phyloP scores from a whole-genome alignment of 2,888 invertebrate species.

The Gnatocerus cornutus region DNA sequence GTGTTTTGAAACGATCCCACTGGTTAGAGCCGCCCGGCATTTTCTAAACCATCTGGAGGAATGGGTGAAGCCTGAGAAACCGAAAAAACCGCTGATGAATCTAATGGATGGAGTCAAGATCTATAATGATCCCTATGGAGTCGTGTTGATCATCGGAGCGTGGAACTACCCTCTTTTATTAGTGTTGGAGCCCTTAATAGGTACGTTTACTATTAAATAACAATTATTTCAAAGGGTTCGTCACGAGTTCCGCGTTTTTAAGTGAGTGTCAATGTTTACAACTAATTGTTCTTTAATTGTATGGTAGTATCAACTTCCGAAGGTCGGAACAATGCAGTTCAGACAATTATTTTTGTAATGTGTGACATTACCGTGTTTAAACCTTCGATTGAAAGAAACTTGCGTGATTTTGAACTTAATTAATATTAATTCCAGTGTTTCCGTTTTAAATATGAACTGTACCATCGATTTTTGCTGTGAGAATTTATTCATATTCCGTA shows the following conservation, averaged over 20 bases:
- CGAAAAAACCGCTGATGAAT: slow-evolving; percentile 80
- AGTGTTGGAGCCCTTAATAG: slow-evolving; percentile 79
- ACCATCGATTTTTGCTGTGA: background rate
- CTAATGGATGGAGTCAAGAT: slow-evolving; percentile 82
- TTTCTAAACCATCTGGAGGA: slow-evolving; percentile 82
- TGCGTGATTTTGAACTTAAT: slow-evolving; percentile 1
- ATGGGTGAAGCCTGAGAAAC: slow-evolving; percentile 85
- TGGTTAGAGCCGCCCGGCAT: slow-evolving; percentile 82
- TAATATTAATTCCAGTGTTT: background rate
- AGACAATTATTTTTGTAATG: too few relatives aligned
- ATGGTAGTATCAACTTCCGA: too few relatives aligned
- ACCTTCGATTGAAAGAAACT: background rate
- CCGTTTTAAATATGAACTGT: background rate
- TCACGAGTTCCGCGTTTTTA: background rate
- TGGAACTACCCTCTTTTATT: slow-evolving; percentile 98
- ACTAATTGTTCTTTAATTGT: too few relatives aligned
- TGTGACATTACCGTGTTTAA: background rate
- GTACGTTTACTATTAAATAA: slow-evolving; percentile 19
- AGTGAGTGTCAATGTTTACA: too few relatives aligned
- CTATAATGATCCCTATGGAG: slow-evolving; percentile 93
- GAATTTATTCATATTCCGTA: slow-evolving; percentile 10
- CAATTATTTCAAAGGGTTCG: too few relatives aligned
- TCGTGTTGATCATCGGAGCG: slow-evolving; percentile 90
- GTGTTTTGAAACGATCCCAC: slow-evolving; percentile 75
- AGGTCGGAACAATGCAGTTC: too few relatives aligned